Conservation (phyloP, 2,888 invertebrate genomes). For the Epirrhoe alternata region DNA sequence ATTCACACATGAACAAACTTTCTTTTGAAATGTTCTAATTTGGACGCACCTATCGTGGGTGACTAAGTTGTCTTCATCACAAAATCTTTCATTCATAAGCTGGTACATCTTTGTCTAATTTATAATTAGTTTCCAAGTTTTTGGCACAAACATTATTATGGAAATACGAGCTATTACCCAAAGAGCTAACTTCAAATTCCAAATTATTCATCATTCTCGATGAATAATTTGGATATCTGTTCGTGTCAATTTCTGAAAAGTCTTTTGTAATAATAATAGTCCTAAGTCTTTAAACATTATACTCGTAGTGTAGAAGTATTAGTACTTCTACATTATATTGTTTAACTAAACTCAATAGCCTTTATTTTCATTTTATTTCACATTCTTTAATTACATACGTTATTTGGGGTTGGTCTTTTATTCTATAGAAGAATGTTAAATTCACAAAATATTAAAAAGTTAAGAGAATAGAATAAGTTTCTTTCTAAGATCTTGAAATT, state of each 20-base stretch:
- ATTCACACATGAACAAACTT: too few relatives aligned
- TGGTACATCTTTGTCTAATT: not conserved
- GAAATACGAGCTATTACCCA: not conserved
- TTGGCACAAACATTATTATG: not conserved
- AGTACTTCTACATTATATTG: too few relatives aligned
- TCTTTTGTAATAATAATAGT: not conserved
- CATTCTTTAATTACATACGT: too few relatives aligned
- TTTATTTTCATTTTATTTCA: too few relatives aligned
- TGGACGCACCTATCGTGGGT: too few relatives aligned
- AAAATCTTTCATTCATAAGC: not conserved
- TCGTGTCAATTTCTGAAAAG: not conserved
- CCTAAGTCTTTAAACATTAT: not conserved
- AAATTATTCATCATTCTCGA: too few relatives aligned
- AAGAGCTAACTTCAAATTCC: not conserved
- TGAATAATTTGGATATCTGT: not conserved
- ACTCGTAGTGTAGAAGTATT: too few relatives aligned
- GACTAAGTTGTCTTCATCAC: too few relatives aligned
- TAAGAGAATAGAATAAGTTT: not conserved
- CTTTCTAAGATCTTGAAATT: constrained; percentile 1
- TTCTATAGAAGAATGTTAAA: not conserved
- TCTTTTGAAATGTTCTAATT: too few relatives aligned
- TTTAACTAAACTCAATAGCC: too few relatives aligned
- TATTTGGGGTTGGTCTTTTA: not conserved
- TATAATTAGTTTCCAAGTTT: not conserved
- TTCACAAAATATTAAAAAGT: not conserved